phyloP scores from a whole-genome alignment of 2,797 vertebrate species.

The Sebastes cheni region DNA sequence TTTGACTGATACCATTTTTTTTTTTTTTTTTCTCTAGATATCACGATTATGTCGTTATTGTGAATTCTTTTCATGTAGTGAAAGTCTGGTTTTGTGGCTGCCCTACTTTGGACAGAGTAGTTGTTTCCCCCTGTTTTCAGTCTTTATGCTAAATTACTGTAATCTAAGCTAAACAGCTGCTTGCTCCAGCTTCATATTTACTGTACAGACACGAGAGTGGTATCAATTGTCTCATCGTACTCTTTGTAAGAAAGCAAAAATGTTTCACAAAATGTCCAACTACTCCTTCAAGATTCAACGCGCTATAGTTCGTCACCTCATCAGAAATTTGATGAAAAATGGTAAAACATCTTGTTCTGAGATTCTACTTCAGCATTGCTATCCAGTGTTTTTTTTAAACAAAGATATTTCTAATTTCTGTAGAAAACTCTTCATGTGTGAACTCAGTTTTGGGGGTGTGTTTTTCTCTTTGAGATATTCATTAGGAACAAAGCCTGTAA shows the following conservation, averaged over 20 bases:
- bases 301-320: background rate
- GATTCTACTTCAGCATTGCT: background rate
- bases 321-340: background rate
- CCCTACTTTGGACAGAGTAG: no score
- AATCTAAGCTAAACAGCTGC: no score
- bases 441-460: background rate
- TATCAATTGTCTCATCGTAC: background rate
- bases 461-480: conserved; percentile 1
- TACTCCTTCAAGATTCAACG: background rate
- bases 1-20: no score
- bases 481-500: conserved; percentile 28
- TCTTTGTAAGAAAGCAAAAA: background rate
- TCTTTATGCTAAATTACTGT: no score
- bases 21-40: background rate
- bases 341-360: background rate
- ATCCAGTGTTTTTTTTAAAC: background rate
- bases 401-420: background rate
- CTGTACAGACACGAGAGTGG: no score
- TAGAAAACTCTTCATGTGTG: background rate
- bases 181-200: no score
- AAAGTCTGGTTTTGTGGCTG: no score
- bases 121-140: no score
- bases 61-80: no score
- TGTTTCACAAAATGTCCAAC: no score
- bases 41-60: no score